Conservation (phyloP, 1,140 invertebrate genomes). For the Aethina tumida region DNA sequence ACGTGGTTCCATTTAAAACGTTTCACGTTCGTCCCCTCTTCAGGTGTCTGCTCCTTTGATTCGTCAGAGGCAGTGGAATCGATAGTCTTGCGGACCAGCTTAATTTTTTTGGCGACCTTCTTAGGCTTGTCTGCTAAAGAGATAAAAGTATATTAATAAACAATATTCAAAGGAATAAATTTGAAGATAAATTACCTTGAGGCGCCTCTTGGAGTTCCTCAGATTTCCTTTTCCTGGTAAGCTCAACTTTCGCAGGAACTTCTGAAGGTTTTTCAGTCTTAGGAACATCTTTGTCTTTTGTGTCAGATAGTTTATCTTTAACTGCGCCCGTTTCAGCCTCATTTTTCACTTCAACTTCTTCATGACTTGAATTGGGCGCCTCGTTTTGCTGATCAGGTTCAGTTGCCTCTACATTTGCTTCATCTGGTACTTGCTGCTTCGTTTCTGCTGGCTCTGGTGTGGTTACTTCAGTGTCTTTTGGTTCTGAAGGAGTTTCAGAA, state of each 20-base stretch:
- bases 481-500: not conserved
- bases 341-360: constrained; percentile 5
- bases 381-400: constrained; percentile 4
- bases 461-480: not conserved
- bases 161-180: not conserved
- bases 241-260: not conserved
- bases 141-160: not conserved
- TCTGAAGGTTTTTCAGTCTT: not conserved
- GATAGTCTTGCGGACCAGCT: not conserved
- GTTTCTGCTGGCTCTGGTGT: not conserved
- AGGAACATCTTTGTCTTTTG: not conserved
- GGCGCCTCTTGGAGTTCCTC: no score
- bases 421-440: not conserved
- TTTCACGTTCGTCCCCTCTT: constrained; percentile 2
- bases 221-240: no score
- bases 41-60: not conserved
- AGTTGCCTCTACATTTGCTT: not conserved
- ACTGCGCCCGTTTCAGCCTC: not conserved
- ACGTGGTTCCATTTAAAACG: constrained; percentile 4
- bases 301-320: not conserved
- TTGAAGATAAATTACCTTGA: no score
- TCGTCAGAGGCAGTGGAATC: not conserved
- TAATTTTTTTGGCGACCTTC: not conserved
- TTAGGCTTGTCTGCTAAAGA: constrained; percentile 1
- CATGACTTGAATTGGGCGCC: constrained; percentile 4